Conservation (phyloP, 2,888 invertebrate species). For the Gymnoscelis rufifasciata region DNA sequence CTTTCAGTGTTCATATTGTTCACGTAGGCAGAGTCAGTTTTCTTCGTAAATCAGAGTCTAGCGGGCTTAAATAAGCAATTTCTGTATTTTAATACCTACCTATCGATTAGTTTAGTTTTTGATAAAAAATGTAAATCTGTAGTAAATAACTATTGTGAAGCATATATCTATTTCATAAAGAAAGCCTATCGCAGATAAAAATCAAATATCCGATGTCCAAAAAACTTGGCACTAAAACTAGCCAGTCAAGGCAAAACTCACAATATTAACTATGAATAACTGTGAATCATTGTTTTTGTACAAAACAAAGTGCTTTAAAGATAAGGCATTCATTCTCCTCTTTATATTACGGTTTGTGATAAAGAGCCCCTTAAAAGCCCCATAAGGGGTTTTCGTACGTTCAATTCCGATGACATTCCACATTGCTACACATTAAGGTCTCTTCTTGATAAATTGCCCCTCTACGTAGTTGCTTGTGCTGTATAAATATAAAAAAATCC, state of each 20-base stretch:
- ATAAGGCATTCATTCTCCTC: background rate
- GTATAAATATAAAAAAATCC: constrained; percentile 7
- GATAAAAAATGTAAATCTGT: too few species aligned
- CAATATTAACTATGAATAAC: background rate
- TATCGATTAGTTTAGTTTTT: too few species aligned
- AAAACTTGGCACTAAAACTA: constrained; percentile 3
- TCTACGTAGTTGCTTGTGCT: constrained; percentile 11
- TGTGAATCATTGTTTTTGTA: background rate
- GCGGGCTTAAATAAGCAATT: too few species aligned
- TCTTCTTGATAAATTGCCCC: constrained; percentile 26
- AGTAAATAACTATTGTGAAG: too few species aligned
- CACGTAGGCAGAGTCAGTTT: too few species aligned
- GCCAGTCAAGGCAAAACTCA: background rate
- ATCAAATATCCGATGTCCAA: background rate
- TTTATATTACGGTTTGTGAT: background rate
- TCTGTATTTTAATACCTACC: too few species aligned
- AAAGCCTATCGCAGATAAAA: background rate
- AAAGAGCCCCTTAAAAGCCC: background rate
- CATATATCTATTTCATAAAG: too few species aligned
- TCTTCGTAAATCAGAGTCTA: too few species aligned
- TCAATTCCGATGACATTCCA: constrained; percentile 18
- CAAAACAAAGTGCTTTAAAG: background rate
- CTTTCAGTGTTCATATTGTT: too few species aligned
- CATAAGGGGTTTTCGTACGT: constrained; percentile 8
- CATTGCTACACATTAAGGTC: constrained; percentile 14